Evolutionary conservation across 2,113 vertebrate genomes (phyloP).

Genomic region (Aepyceros melampus): DNA sequence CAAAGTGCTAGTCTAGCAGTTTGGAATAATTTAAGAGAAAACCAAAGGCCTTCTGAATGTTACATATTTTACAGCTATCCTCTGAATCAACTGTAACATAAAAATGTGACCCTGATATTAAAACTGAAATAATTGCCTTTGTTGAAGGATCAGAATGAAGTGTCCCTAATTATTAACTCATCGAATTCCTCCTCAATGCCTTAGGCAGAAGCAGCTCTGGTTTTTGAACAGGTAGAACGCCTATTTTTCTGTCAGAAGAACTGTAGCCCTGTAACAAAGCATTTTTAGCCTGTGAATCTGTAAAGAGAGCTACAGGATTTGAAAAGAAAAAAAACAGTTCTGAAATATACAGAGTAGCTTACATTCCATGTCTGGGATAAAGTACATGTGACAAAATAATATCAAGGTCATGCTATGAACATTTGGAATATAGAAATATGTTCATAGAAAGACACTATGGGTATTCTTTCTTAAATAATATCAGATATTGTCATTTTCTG

Average conservation of each 20-base stretch:
- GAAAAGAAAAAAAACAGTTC: background rate
- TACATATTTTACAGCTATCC: background rate
- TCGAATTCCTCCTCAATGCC: background rate
- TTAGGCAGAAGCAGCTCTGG: background rate
- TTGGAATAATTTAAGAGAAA: background rate
- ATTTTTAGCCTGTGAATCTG: background rate
- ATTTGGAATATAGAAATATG: constrained; percentile 2
- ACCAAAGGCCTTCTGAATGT: background rate
- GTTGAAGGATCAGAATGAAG: background rate
- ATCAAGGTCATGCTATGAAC: background rate
- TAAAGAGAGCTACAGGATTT: background rate
- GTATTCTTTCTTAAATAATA: constrained; percentile 34
- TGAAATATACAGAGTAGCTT: background rate
- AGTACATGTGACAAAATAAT: background rate
- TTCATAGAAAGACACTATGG: background rate
- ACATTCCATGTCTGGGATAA: background rate
- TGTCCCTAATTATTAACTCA: background rate
- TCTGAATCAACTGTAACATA: background rate
- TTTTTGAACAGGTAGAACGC: background rate
- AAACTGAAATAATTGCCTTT: constrained; percentile 7
- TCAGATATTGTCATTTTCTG: constrained; percentile 47
- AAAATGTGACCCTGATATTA: background rate
- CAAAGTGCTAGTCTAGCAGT: background rate
- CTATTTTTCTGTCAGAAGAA: background rate
- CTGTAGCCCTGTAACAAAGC: background rate